Conservation (phyloP, 2,797 vertebrate genomes). For the Tiaroga cobitis region DNA sequence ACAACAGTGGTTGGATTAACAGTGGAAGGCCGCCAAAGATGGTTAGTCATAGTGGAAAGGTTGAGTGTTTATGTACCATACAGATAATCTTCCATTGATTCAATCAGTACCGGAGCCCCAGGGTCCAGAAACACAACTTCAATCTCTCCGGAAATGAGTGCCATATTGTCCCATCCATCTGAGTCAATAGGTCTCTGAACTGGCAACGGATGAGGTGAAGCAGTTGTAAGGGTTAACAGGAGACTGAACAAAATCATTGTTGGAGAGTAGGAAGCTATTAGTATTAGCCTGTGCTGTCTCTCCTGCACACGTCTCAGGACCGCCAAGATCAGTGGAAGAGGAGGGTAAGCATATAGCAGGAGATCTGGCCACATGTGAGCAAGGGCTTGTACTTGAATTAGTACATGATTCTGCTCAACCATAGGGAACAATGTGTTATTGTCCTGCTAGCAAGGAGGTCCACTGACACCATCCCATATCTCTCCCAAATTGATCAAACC, state of each 20-base stretch:
- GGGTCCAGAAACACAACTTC: not conserved
- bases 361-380: too few species aligned
- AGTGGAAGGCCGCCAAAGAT: not conserved
- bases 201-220: not conserved
- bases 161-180: not conserved
- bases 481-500: not conserved
- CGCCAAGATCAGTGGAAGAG: too few species aligned
- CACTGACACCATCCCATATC: not conserved
- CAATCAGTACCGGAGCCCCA: not conserved
- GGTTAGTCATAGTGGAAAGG: not conserved
- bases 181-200: not conserved
- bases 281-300: not conserved
- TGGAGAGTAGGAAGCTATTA: not conserved
- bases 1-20: not conserved
- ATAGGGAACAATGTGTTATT: not conserved
- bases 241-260: not conserved
- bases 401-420: not conserved
- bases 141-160: not conserved
- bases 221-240: not conserved
- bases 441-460: not conserved
- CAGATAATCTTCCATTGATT: not conserved
- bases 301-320: too few species aligned
- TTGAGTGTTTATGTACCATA: not conserved
- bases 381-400: too few species aligned
- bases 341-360: too few species aligned